phyloP scores from a whole-genome alignment of 2,113 vertebrate species.

The Amia ocellicauda region DNA sequence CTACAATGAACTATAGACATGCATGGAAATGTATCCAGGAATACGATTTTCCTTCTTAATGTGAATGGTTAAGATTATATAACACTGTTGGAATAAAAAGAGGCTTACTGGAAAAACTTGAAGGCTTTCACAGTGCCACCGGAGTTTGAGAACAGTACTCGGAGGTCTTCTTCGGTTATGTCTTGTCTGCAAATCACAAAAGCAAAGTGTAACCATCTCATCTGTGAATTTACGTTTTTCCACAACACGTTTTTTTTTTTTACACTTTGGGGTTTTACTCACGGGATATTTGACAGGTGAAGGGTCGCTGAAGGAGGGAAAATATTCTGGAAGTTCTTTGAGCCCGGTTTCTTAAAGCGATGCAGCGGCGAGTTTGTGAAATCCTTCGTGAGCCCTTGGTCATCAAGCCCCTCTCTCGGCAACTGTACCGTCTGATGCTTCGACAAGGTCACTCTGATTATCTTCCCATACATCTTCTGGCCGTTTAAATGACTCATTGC shows the following conservation, averaged over 20 bases:
- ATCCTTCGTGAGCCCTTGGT: slow-evolving; percentile 95
- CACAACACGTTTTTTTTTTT: too few species aligned
- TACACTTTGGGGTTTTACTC: slow-evolving; percentile 52
- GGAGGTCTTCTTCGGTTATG: slow-evolving; percentile 89
- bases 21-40: too few species aligned
- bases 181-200: slow-evolving; percentile 72
- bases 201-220: slow-evolving; percentile 12
- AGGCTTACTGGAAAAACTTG: slow-evolving; percentile 97
- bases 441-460: slow-evolving; percentile 92
- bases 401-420: slow-evolving; percentile 92
- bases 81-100: too few species aligned
- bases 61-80: too few species aligned
- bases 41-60: too few species aligned
- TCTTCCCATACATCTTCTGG: slow-evolving; percentile 97
- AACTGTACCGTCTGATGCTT: slow-evolving; percentile 94
- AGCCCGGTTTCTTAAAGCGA: slow-evolving; percentile 95
- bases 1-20: too few species aligned
- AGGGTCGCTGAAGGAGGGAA: slow-evolving; percentile 94
- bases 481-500: slow-evolving; percentile 98
- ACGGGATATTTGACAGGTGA: slow-evolving; percentile 96
- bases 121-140: slow-evolving; percentile 96
- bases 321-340: slow-evolving; percentile 97
- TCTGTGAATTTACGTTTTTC: background rate
- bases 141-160: slow-evolving; percentile 89
- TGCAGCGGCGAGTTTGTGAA: slow-evolving; percentile 94